A percentile compares a stretch with the other conserved stretches of the same genome.
These are phyloP conservation scores for Rousettus leschenaultii DNA, from an alignment of 2,113 vertebrate genomes.

Conservation along the genomic window DNA sequence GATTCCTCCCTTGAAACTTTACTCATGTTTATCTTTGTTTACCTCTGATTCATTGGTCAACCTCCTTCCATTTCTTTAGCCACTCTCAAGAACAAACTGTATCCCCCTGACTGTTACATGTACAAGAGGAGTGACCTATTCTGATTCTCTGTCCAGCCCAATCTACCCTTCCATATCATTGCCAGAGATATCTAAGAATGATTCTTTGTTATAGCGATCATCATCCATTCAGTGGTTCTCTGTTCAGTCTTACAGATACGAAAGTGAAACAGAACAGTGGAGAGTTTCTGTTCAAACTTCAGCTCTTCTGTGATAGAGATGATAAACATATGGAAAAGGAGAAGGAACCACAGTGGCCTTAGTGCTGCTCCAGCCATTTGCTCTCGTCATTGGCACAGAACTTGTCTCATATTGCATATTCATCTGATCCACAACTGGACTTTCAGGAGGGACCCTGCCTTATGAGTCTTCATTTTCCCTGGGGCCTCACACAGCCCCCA, in stretches of 20 bases:
- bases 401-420: background rate
- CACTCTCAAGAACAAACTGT: background rate
- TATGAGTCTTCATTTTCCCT: too few relatives aligned
- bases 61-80: background rate
- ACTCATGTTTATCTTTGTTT: background rate
- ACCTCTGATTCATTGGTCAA: background rate
- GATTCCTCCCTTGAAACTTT: background rate
- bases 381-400: background rate
- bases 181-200: background rate
- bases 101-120: too few relatives aligned
- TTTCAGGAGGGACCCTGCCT: background rate
- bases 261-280: background rate
- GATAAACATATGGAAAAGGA: background rate
- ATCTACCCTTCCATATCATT: background rate
- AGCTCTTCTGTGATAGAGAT: background rate
- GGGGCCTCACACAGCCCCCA: background rate
- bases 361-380: too few relatives aligned
- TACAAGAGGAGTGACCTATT: background rate
- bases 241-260: background rate
- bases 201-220: background rate
- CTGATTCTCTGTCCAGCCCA: background rate
- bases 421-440: background rate
- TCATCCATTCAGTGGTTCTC: background rate
- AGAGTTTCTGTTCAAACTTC: background rate
- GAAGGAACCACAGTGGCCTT: background rate